Base-by-base conservation (phyloP, 2,113 vertebrate genomes). In the Sapayoa aenigma region DNA sequence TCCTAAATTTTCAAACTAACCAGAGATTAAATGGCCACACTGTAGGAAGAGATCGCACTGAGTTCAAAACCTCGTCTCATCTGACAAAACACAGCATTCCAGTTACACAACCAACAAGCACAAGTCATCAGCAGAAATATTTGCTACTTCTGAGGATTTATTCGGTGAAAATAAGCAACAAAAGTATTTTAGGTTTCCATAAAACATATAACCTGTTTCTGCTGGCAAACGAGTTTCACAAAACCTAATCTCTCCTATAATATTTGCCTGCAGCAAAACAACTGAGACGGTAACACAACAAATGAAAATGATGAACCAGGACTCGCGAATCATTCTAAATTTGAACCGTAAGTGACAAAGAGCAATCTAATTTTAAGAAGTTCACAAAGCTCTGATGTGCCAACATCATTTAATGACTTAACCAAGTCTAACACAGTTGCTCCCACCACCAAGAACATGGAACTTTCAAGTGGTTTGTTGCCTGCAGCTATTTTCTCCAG, bases 401-500 rank as follows among this genome's bases (percentile, higher is more conserved):
- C 66, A 93, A 28, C 30, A 47, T 27, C 25, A 76, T 58, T 86
- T 91, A 68, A 80, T 44, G 14, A 94, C 90, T 86, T 81, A 63
- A 52, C 10, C 24, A 89, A 69, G 78, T 39, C 78, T 82, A 72
- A 73, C 13, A 33, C 14, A 73, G 60, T 68, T 79, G 86, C 30
- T 91, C 68, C 93, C 78, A 88, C 72, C 75, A 93, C 39, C 62
- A 66, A 86, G 87, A 93, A 79, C 35, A 44, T 3, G 0, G 0
- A 53, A 77, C 88, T 88, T 94, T 71, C 82, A 97, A 88, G 84
- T 47, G 59, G 92, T 55, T 89, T 67, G 79, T 77, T 83, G 82
- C 95, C 90, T 60, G 72, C 65, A 89, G 92, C 85, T 93, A 68
- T 95, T 93, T 95, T 63, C 92, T 96, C 72, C 66, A 86, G 72